A percentile compares a stretch with the other conserved stretches of the same genome.
Evolutionary conservation across 2,888 invertebrate species (phyloP).

Genomic region (Lumbricus terrestris): DNA sequence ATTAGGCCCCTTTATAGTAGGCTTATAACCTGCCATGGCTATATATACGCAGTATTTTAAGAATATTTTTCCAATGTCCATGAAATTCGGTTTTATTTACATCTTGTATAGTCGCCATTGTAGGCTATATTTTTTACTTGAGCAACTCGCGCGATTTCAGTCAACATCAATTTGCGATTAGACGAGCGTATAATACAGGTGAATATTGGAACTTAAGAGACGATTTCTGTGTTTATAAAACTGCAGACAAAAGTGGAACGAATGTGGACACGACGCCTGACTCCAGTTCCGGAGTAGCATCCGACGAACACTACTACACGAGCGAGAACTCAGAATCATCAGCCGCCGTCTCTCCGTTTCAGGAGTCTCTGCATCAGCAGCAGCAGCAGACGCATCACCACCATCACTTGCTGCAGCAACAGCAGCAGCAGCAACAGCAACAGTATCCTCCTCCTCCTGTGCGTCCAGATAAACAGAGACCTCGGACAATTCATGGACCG

Average conservation of each 20-base stretch:
- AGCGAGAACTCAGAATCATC: constrained; percentile 18
- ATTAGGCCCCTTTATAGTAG: too few relatives aligned
- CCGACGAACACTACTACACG: constrained; percentile 42
- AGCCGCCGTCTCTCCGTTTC: constrained; percentile 18
- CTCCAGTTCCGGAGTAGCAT: constrained; percentile 57
- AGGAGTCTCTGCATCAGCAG: background rate
- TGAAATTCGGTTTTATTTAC: too few relatives aligned
- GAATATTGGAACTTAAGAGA: background rate
- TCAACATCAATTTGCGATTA: background rate
- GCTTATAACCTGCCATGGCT: too few relatives aligned
- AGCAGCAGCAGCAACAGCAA: background rate
- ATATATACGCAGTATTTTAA: background rate
- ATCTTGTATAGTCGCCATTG: too few relatives aligned
- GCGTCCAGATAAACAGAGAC: background rate
- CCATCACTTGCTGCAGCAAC: background rate
- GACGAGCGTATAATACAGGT: too few relatives aligned
- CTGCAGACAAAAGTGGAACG: constrained; percentile 27
- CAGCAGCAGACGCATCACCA: background rate
- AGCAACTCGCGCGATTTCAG: background rate
- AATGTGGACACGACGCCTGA: constrained; percentile 43
- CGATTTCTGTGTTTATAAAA: too few relatives aligned
- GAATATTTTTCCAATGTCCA: too few relatives aligned
- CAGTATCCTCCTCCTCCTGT: background rate
- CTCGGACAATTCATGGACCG: background rate
- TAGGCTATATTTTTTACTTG: background rate